A percentile compares a stretch with the other conserved stretches of the same genome.
Conservation (phyloP, 2,888 invertebrate species). For the Argyra leucocephala region DNA sequence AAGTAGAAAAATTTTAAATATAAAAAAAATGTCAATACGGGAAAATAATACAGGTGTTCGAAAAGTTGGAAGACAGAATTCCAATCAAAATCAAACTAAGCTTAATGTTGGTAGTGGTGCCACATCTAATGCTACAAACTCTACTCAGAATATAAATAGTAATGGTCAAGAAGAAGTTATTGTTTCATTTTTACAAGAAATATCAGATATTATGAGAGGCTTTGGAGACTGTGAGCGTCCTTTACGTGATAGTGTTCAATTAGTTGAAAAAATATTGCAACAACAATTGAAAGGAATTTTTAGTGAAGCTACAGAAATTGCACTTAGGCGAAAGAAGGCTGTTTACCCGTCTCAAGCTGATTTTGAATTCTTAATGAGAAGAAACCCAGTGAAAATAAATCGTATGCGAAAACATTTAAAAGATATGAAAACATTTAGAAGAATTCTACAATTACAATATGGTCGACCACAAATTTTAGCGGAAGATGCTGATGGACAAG, state of each 20-base stretch:
- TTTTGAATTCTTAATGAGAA: constrained; percentile 72
- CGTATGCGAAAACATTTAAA: constrained; percentile 65
- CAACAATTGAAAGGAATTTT: constrained; percentile 71
- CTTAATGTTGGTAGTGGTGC: not conserved
- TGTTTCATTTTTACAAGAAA: constrained; percentile 45
- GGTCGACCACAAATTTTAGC: constrained; percentile 39
- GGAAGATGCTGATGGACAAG: constrained; percentile 43
- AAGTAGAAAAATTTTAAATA: no score
- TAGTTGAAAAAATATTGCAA: constrained; percentile 75
- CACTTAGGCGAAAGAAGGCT: constrained; percentile 54
- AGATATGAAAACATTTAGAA: constrained; percentile 46
- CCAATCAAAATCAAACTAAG: not conserved
- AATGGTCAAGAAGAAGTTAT: not conserved
- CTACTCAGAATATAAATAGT: not conserved
- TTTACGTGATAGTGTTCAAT: constrained; percentile 66
- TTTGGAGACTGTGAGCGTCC: constrained; percentile 83
- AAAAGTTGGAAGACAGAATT: not conserved
- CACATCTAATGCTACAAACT: not conserved
- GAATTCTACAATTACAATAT: constrained; percentile 36
- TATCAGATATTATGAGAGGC: constrained; percentile 84
- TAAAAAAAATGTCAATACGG: not conserved
- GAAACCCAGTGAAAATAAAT: constrained; percentile 66
- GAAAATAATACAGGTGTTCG: not conserved
- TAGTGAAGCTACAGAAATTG: constrained; percentile 62
- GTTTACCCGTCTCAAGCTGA: constrained; percentile 51